Conservation (phyloP, 2,113 vertebrate species). For the Gymnobelideus leadbeateri region DNA sequence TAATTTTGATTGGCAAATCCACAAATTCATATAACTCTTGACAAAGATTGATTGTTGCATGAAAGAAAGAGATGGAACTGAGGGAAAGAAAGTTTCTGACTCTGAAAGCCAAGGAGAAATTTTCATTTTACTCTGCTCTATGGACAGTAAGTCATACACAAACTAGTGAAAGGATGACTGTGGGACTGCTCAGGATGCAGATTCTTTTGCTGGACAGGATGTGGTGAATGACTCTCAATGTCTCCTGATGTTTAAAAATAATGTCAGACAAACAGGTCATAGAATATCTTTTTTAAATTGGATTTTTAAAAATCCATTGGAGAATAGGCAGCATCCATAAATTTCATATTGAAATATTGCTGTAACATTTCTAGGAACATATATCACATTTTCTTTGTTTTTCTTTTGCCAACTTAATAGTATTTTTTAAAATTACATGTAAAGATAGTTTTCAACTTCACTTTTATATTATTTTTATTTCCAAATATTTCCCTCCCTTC, state of each 20-base stretch:
- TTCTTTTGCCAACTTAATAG: too few relatives aligned
- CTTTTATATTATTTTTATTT: too few relatives aligned
- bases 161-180: not conserved
- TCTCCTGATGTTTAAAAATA: not conserved
- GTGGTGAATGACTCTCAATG: not conserved
- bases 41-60: not conserved
- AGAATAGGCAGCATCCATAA: not conserved
- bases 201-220: not conserved
- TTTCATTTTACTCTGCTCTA: not conserved
- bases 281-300: not conserved
- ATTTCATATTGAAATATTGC: not conserved
- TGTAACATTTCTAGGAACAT: not conserved
- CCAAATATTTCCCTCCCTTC: too few relatives aligned
- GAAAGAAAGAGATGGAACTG: not conserved
- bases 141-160: not conserved
- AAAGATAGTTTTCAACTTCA: too few relatives aligned
- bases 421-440: too few relatives aligned
- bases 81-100: not conserved
- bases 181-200: not conserved
- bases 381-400: not conserved
- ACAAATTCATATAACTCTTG: not conserved
- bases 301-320: not conserved
- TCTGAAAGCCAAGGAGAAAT: not conserved
- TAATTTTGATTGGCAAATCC: not conserved
- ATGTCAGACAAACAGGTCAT: not conserved